Evolutionary conservation across 2,113 vertebrate species (phyloP).

Genomic region (Climacteris rufus): DNA sequence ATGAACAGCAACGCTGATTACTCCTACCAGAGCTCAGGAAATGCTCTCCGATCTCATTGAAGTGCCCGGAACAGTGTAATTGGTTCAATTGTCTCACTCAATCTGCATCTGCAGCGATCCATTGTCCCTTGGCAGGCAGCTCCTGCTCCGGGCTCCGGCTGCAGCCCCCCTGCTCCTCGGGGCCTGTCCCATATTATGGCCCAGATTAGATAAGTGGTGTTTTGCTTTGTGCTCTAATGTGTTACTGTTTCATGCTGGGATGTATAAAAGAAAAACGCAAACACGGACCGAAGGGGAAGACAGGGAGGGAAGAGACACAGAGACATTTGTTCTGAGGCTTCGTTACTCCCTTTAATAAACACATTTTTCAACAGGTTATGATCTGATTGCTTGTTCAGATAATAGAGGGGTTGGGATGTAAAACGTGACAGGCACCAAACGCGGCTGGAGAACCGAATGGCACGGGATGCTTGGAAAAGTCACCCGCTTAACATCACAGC

Average conservation of each 20-base stretch:
- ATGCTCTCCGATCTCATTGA: background rate
- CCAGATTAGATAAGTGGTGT: slow-evolving; percentile 15
- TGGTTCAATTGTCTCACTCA: slow-evolving; percentile 33
- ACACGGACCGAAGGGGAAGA: background rate
- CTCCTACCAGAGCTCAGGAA: background rate
- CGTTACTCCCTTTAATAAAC: background rate
- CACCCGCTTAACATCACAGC: fast-evolving
- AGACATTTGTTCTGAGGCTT: background rate
- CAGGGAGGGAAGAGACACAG: background rate
- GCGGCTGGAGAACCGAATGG: background rate
- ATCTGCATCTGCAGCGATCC: background rate
- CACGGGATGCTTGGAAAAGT: background rate
- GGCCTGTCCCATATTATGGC: background rate
- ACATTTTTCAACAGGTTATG: background rate
- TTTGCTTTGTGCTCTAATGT: slow-evolving; percentile 5
- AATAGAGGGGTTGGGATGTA: background rate
- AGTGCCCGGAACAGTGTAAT: background rate
- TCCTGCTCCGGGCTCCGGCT: background rate
- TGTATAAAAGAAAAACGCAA: background rate
- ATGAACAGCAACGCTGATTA: slow-evolving; percentile 16
- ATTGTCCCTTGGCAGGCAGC: background rate
- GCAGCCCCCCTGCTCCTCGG: background rate
- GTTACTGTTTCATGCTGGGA: background rate
- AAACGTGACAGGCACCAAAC: fast-evolving
- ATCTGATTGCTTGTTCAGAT: background rate